phyloP scores from a whole-genome alignment of 2,888 invertebrate genomes.

The Aphidoletes aphidimyza region DNA sequence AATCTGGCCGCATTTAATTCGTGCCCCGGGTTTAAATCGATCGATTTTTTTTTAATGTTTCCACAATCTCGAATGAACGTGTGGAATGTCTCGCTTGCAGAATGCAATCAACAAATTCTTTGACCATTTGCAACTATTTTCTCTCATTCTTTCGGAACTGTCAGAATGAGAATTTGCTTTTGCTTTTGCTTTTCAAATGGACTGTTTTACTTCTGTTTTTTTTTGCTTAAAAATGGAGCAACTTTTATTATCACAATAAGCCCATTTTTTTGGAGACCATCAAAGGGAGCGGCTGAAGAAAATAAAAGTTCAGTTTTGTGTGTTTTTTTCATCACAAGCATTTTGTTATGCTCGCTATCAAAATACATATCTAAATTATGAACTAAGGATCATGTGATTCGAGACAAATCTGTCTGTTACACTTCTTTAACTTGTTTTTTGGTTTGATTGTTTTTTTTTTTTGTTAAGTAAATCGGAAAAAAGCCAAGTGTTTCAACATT shows the following conservation, averaged over 20 bases:
- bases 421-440: too few species aligned
- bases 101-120: background rate
- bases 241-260: conserved; percentile 46
- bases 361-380: too few species aligned
- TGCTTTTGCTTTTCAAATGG: background rate
- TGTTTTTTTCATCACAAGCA: too few species aligned
- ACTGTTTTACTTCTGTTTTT: too few species aligned
- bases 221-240: conserved; percentile 36
- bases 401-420: too few species aligned
- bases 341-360: too few species aligned
- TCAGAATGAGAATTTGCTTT: background rate
- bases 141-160: background rate
- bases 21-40: background rate
- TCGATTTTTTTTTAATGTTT: too few species aligned
- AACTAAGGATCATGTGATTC: too few species aligned
- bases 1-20: conserved; percentile 34
- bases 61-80: background rate
- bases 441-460: background rate
- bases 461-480: conserved; percentile 27
- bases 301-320: background rate
- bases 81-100: conserved; percentile 7
- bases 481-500: background rate
- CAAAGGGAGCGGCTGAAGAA: background rate
- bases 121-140: background rate
- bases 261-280: background rate